Evolutionary conservation across 2,113 vertebrate genomes (phyloP).

Genomic region (Mystacornis crossleyi): DNA sequence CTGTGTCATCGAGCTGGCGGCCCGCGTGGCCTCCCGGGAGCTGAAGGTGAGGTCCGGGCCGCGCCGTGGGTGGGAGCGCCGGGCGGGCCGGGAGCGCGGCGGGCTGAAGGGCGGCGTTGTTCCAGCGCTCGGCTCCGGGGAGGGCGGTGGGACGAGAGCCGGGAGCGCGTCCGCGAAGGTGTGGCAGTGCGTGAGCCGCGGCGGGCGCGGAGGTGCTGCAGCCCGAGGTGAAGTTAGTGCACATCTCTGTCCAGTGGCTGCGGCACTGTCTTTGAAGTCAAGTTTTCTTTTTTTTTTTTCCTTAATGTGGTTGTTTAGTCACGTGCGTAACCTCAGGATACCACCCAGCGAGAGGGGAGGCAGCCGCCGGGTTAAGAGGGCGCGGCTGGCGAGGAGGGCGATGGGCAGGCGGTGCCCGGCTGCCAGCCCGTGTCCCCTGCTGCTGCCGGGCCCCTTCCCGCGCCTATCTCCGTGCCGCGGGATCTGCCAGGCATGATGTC

Average conservation of each 20-base stretch:
- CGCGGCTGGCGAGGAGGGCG: constrained; percentile 76
- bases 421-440: constrained; percentile 71
- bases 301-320: background rate
- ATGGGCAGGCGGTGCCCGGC: constrained; percentile 77
- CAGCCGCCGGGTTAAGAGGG: constrained; percentile 45
- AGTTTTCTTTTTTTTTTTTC: background rate
- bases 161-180: constrained; percentile 29
- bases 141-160: background rate
- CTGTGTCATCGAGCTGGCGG: constrained; percentile 89
- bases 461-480: constrained; percentile 52
- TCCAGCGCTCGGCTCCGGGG: constrained; percentile 19
- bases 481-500: constrained; percentile 66
- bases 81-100: constrained; percentile 15
- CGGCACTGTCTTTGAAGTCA: constrained; percentile 31
- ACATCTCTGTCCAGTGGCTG: background rate
- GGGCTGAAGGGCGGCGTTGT: constrained; percentile 64
- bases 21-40: constrained; percentile 84
- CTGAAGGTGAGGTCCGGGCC: constrained; percentile 85
- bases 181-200: background rate
- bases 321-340: constrained; percentile 12
- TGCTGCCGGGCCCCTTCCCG: constrained; percentile 54
- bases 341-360: constrained; percentile 73
- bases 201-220: background rate
- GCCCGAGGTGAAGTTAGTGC: background rate
- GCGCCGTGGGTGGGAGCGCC: constrained; percentile 82